Conservation (phyloP, 2,888 invertebrate species). For the Horisme vitalbata region DNA sequence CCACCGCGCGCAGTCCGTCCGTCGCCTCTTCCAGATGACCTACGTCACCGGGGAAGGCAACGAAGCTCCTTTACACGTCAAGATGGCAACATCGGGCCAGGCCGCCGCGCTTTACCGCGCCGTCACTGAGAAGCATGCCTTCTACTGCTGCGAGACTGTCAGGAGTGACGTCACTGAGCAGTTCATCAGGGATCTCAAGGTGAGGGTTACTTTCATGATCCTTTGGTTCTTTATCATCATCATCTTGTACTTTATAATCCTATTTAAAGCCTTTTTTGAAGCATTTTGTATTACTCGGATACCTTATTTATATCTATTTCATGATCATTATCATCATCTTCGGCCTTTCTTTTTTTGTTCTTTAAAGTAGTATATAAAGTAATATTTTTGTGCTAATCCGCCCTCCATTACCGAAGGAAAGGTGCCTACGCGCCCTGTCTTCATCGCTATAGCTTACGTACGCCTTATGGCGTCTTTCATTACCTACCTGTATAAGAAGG, state of each 20-base stretch:
- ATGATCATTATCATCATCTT: too few relatives aligned
- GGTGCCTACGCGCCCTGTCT: too few relatives aligned
- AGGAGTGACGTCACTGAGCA: constrained; percentile 93
- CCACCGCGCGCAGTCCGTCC: constrained; percentile 89
- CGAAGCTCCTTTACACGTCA: constrained; percentile 88
- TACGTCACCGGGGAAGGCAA: constrained; percentile 87
- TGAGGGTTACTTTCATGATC: constrained; percentile 40
- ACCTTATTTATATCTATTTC: too few relatives aligned
- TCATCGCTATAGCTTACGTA: too few relatives aligned
- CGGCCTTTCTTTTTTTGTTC: too few relatives aligned
- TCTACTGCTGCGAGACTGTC: constrained; percentile 96
- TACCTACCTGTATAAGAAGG: too few relatives aligned
- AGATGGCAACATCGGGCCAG: constrained; percentile 90
- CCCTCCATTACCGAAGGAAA: too few relatives aligned
- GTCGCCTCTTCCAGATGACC: constrained; percentile 88
- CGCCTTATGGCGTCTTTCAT: too few relatives aligned
- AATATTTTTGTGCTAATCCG: too few relatives aligned
- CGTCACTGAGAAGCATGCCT: constrained; percentile 95
- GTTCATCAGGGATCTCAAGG: constrained; percentile 93
- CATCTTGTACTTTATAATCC: neutral
- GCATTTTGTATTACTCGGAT: too few relatives aligned
- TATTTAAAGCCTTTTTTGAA: too few relatives aligned
- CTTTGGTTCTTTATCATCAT: neutral
- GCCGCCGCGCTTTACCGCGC: constrained; percentile 93
- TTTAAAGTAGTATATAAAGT: too few relatives aligned